Evolutionary conservation across 2,113 vertebrate genomes (phyloP).

Genomic region (Lampris incognitus): DNA sequence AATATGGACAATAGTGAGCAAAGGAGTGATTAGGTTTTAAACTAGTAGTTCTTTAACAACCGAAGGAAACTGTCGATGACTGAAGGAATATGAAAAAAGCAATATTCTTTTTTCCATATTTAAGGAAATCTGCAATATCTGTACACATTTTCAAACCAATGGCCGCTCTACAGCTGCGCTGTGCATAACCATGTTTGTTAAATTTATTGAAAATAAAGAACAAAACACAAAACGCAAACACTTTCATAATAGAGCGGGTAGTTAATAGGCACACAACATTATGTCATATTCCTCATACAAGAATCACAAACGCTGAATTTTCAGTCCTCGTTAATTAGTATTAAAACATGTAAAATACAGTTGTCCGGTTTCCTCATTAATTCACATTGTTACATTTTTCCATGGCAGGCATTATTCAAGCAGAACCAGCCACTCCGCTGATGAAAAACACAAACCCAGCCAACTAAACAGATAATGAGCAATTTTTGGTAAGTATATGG

Average conservation of each 20-base stretch:
- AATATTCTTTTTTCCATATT: not conserved
- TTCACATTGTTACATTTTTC: constrained; percentile 23
- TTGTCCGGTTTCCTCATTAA: constrained; percentile 20
- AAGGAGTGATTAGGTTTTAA: not conserved
- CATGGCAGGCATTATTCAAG: constrained; percentile 18
- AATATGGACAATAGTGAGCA: not conserved
- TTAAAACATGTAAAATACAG: constrained; percentile 23
- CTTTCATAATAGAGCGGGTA: not conserved
- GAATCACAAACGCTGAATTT: constrained; percentile 29
- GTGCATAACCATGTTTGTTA: not conserved
- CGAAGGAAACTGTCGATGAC: not conserved
- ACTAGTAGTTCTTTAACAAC: not conserved
- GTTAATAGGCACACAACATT: constrained; percentile 5
- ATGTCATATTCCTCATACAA: not conserved
- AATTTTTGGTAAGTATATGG: constrained; percentile 72
- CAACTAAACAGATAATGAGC: constrained; percentile 66
- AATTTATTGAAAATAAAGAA: not conserved
- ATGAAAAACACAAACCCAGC: constrained; percentile 56
- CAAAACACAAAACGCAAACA: not conserved
- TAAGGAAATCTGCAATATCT: too few species aligned
- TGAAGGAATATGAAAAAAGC: not conserved
- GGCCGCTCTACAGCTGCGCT: not conserved
- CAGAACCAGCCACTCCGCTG: constrained; percentile 20
- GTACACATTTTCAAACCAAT: too few species aligned
- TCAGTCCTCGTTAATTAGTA: constrained; percentile 19